phyloP scores from a whole-genome alignment of 2,797 vertebrate genomes.

The Premnoplex brunnescens region DNA sequence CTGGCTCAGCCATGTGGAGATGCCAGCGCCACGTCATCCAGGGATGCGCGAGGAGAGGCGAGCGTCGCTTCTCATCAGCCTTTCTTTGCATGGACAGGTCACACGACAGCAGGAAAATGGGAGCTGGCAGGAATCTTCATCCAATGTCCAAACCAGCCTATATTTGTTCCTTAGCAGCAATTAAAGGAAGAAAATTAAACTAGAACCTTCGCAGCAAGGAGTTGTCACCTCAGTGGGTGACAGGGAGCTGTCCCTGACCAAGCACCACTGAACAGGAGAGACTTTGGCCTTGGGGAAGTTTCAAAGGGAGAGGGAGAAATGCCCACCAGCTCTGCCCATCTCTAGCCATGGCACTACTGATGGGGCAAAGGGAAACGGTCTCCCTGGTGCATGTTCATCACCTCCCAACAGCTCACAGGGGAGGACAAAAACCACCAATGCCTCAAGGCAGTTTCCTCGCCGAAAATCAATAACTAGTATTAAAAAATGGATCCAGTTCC shows the following conservation, averaged over 20 bases:
- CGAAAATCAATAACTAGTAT: conserved; percentile 76
- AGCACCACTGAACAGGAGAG: fast-evolving
- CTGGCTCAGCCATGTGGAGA: background rate
- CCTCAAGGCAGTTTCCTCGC: conserved; percentile 56
- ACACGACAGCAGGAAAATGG: conserved; percentile 46
- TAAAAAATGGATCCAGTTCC: conserved; percentile 75
- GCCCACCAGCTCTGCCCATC: background rate
- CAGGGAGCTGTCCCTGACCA: background rate
- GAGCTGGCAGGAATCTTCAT: conserved; percentile 54
- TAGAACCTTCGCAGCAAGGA: background rate
- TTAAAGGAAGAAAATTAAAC: conserved; percentile 65
- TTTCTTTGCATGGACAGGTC: background rate
- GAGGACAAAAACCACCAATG: conserved; percentile 25
- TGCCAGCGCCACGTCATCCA: background rate
- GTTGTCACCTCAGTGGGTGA: background rate
- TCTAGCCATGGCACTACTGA: background rate
- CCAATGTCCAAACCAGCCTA: background rate
- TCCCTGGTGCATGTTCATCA: conserved; percentile 19
- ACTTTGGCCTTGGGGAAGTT: background rate
- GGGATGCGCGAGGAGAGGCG: background rate
- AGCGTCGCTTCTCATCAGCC: conserved; percentile 56
- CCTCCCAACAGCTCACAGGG: conserved; percentile 31
- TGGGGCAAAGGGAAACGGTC: conserved; percentile 47
- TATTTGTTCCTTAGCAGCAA: conserved; percentile 34
- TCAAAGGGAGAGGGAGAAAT: background rate